Evolutionary conservation across 2,888 invertebrate species (phyloP), one percentile per base, ranked within the genome.

Genomic region (Augochlorella aurata): DNA sequence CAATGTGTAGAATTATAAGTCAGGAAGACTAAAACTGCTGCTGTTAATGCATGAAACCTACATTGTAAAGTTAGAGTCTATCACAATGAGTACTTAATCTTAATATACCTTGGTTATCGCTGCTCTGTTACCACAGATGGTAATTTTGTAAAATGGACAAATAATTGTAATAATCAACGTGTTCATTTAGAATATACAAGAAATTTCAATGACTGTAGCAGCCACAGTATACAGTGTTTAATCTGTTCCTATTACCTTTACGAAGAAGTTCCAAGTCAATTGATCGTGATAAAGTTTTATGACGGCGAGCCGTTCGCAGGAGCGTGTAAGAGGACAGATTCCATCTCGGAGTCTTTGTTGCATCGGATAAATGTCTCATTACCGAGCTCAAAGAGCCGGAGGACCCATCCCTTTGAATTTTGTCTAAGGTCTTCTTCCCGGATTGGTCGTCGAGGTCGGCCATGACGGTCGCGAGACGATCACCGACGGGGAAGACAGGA

Each of bases 301-400:
- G 21, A 21, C 7, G 58, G 16, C 80, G 68, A 83, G 73, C 66
- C 73, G 69, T 75, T 76, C 70, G 61, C 67, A 54, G 68, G 58
- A 71, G 76, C 72, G 61, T 61, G 38, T 12, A 14, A 69, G 74
- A 61, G 58, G 54, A 44, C 24, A 67, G 83, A 87, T 77, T 90
- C 87, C 92, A 72, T 92, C 92, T 77, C 92, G 87, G 81, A 79
- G 88, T 90, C 89, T 89, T 92, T 93, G 92, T 85, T 82, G 87
- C 87, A 79, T 83, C 88, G 87, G 79, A 76, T 92, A 93, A 92
- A 85, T 92, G 44, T 91, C 79, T 89, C 93, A 91, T 93, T 93
- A 92, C 89, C 89, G 88, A 89, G 90, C 86, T 86, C 92, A 93
- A 93, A 92, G 88, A 89, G 88, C 83, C 86, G 92, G 91, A 93